Evolutionary conservation across 2,113 vertebrate species (phyloP).

Genomic region (Hiodon alosoides): DNA sequence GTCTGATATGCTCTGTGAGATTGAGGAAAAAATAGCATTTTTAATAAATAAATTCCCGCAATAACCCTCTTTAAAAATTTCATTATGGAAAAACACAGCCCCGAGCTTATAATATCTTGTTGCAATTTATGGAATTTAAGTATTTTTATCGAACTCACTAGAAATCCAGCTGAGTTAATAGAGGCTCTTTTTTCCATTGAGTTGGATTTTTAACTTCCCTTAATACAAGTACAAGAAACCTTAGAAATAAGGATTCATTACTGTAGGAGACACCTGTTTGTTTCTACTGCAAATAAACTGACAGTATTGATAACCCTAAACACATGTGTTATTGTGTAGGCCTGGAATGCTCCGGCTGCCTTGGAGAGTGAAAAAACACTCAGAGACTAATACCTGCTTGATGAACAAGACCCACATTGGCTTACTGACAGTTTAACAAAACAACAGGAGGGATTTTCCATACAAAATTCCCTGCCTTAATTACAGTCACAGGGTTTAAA

Average conservation of each 20-base stretch:
- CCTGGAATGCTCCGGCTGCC: neutral
- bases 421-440: neutral
- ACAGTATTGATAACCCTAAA: slow-evolving; percentile 12
- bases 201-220: neutral
- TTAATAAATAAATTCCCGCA: too few relatives aligned
- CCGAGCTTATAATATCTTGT: too few relatives aligned
- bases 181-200: neutral
- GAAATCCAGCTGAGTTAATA: neutral
- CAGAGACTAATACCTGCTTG: slow-evolving; percentile 9
- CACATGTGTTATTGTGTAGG: slow-evolving; percentile 11
- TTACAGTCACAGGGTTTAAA: slow-evolving; percentile 7
- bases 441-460: neutral
- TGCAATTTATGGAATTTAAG: too few relatives aligned
- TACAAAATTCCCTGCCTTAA: slow-evolving; percentile 5
- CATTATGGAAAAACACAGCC: too few relatives aligned
- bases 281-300: neutral
- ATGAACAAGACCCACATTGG: slow-evolving; percentile 10
- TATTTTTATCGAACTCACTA: neutral
- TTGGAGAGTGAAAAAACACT: neutral
- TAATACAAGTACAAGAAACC: neutral
- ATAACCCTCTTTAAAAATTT: too few relatives aligned
- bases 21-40: too few relatives aligned
- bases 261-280: slow-evolving; percentile 4
- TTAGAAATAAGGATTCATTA: slow-evolving; percentile 17
- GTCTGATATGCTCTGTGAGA: too few relatives aligned